Base-by-base conservation (phyloP, 2,113 vertebrate genomes). In the Prolemur simus region DNA sequence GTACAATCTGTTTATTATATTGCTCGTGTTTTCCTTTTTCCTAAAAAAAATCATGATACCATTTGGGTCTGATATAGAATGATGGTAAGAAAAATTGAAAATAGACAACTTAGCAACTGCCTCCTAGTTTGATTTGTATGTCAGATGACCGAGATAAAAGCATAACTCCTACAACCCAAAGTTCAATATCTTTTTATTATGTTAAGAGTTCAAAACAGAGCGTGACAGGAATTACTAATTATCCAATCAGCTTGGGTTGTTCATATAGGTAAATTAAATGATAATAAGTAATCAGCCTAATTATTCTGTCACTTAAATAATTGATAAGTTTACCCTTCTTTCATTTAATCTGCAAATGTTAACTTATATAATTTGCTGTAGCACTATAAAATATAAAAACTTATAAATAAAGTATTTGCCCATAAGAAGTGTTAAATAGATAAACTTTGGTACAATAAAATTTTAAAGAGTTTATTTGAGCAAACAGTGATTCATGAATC, bases 1-100 rank as follows among this genome's bases (percentile, higher is more conserved):
- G 74, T 11, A 93, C 63, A 91, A 92, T 97, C 93, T 95, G 89
- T 89, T 95, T 93, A 89, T 93, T 89, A 96, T 80, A 95, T 89
- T 89, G 54, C 32, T 96, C 74, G 21, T 77, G 15, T 39, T 93
- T 89, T 60, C 45, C 2, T 63, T 60, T 73, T 66, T 25, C 42
- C 23, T 20, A 95, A 81, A 52, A 73, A 37, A 94, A 66, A 1
- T 66, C 11, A 66, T 37, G 14, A 34, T 74, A 83, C 25, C 9
- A 78, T 56, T 42, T 64, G 91, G 1, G 4, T 87, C n/a, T 91
- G 23, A 49, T 94, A 81, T 13, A 96, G 27, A 90, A 84, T 5
- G 94, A 64, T 85, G 20, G 2, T 58, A 77, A 73, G 29, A 86
- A 94, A 74, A 71, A 56, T 49, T 47, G 63, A 77, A 95, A 88